These are phyloP conservation scores for Drosophila baimaii DNA, from an alignment of 1,140 invertebrate genomes.

Conservation along the genomic window DNA sequence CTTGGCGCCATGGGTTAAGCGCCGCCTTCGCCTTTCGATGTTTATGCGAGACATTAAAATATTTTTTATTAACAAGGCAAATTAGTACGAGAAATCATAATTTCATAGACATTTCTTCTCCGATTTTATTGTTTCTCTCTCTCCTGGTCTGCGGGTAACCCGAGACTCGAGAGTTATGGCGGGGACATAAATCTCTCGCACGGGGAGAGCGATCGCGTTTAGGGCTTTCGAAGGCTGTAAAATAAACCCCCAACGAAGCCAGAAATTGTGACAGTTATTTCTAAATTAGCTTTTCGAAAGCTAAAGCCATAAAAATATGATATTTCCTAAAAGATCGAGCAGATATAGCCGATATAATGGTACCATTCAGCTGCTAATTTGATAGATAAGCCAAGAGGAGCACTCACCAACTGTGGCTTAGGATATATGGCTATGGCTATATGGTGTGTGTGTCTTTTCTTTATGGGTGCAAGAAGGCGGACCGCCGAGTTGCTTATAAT, in stretches of 20 bases:
- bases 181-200: conserved; percentile 41
- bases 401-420: conserved; percentile 17
- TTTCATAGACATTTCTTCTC: conserved; percentile 64
- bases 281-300: conserved; percentile 78
- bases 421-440: not conserved
- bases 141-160: conserved; percentile 23
- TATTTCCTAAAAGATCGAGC: conserved; percentile 57
- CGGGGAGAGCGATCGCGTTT: conserved; percentile 29
- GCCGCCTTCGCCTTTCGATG: conserved; percentile 22
- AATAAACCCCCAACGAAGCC: conserved; percentile 71
- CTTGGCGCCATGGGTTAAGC: conserved; percentile 33
- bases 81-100: conserved; percentile 79
- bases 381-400: conserved; percentile 61
- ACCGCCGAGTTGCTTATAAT: conserved; percentile 52
- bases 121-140: conserved; percentile 59
- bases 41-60: conserved; percentile 65
- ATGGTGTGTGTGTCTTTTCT: conserved; percentile 17
- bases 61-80: conserved; percentile 78
- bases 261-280: conserved; percentile 76
- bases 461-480: conserved; percentile 39
- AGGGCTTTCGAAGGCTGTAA: conserved; percentile 55
- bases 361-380: conserved; percentile 76
- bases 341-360: conserved; percentile 56
- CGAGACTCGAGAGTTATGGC: conserved; percentile 50
- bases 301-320: conserved; percentile 69